Percentiles rank a stretch among this genome's conserved stretches.
Evolutionary conservation across 2,113 vertebrate species (phyloP).

Genomic region (Clinocottus analis): DNA sequence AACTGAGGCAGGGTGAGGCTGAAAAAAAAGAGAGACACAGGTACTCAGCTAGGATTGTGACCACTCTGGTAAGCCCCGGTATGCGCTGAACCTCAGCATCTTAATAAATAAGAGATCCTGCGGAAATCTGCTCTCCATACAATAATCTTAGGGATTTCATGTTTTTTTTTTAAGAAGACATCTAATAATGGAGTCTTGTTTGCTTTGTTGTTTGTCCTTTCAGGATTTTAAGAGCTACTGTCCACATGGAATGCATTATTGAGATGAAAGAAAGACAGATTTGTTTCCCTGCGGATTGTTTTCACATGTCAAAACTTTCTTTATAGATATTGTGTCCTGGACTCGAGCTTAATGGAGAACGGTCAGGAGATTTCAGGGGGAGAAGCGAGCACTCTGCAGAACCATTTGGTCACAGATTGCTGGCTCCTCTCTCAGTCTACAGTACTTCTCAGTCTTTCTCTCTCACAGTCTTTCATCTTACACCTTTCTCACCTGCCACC

Average conservation of each 20-base stretch:
- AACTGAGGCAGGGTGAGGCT: constrained; percentile 42
- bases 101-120: constrained; percentile 70
- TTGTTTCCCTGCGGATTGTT: not conserved
- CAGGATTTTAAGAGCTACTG: constrained; percentile 19
- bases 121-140: constrained; percentile 46
- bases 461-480: constrained; percentile 67
- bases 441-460: constrained; percentile 34
- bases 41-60: constrained; percentile 52
- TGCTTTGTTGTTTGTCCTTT: constrained; percentile 23
- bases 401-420: constrained; percentile 67
- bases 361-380: constrained; percentile 56
- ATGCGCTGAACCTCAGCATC: constrained; percentile 14
- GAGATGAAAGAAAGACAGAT: constrained; percentile 47
- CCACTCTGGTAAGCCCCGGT: constrained; percentile 48
- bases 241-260: constrained; percentile 37
- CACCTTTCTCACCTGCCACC: constrained; percentile 69
- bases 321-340: constrained; percentile 62
- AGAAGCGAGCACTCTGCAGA: constrained; percentile 49
- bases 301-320: constrained; percentile 48
- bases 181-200: constrained; percentile 54
- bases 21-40: constrained; percentile 20
- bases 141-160: constrained; percentile 52
- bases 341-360: constrained; percentile 54
- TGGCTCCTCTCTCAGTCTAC: constrained; percentile 37
- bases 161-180: constrained; percentile 22